Base-by-base conservation (phyloP, 1,140 invertebrate genomes). In the Drosophila obscura region DNA sequence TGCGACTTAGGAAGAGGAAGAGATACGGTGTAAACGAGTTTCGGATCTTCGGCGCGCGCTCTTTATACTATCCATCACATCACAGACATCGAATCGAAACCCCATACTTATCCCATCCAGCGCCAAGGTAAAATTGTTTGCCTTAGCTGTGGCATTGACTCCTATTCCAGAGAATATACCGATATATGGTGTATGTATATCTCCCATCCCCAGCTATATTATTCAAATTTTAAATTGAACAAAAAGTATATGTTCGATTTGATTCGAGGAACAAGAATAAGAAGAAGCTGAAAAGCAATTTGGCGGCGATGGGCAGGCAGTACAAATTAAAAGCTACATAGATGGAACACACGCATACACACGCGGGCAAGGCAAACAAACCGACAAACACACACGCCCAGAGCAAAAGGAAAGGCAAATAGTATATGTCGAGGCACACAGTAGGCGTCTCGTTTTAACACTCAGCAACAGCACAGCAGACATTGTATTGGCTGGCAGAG, bases 271-370 rank as follows among this genome's bases (percentile, higher is more conserved):
- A 56, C 28, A 62, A 59, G 31, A 57, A 44, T 11, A 28, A 45
- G 45, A 43, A 61, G 24, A 52, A 52, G 26, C 50, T 65, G 35
- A 15, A 26, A 50, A 52, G 35, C 49, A 80, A 77, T 73, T 88
- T 88, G 74, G 83, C 82, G 82, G 82, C 74, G 77, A 67, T 84
- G 74, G 72, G 50, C 80, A 80, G 35, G 11, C 35, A 84, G 58
- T 67, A 80, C 76, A 84, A 83, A 71, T 60, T 50, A 45, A 48
- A 60, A 48, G 45, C 26, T 43, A 39, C 35, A 46, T 57, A 78
- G 72, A 73, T 55, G 75, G 44, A 61, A 22, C 41, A 76, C 65
- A 24, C 55, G 77, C 53, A 73, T 43, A 61, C 22, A 49, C 64
- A 46, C 49, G 51, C 51, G 56, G 52, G 55, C 44, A 31, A 69